Percentiles rank a stretch among this genome's conserved stretches.
phyloP scores from a whole-genome alignment of 2,113 vertebrate genomes.

The Pseudopodoces humilis region DNA sequence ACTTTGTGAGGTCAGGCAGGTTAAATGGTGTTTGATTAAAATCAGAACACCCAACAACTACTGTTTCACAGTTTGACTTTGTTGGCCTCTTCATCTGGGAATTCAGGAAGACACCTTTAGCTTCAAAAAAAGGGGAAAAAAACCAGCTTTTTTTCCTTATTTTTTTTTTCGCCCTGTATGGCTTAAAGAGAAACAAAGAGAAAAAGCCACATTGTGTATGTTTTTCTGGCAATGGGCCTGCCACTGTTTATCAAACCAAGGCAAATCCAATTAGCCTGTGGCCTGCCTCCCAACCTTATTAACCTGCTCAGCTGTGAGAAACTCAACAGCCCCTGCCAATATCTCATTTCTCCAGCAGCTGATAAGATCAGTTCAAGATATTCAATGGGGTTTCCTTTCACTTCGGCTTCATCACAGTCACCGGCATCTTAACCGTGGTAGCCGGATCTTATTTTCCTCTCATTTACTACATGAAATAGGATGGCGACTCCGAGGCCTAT shows the following conservation, averaged over 20 bases:
- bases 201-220: constrained; percentile 61
- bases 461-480: constrained; percentile 81
- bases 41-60: constrained; percentile 80
- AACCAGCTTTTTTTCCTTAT: neutral
- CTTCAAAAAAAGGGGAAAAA: neutral
- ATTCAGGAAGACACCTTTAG: constrained; percentile 59
- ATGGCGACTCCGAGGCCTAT: constrained; percentile 79
- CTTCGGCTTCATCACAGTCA: constrained; percentile 80
- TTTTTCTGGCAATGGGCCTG: constrained; percentile 80
- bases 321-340: constrained; percentile 91
- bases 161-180: neutral
- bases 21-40: constrained; percentile 86
- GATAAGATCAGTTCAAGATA: constrained; percentile 96
- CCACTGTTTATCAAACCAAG: constrained; percentile 91
- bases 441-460: constrained; percentile 78
- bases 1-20: constrained; percentile 76
- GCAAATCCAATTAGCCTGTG: constrained; percentile 98
- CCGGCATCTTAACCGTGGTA: constrained; percentile 74
- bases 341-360: constrained; percentile 91
- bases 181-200: constrained; percentile 65
- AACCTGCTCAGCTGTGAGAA: constrained; percentile 93
- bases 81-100: constrained; percentile 62
- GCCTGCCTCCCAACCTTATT: constrained; percentile 93
- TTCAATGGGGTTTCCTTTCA: constrained; percentile 86
- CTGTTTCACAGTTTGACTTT: constrained; percentile 61